phyloP scores from a whole-genome alignment of 1,140 invertebrate genomes.

The Probaryconus sp. region DNA sequence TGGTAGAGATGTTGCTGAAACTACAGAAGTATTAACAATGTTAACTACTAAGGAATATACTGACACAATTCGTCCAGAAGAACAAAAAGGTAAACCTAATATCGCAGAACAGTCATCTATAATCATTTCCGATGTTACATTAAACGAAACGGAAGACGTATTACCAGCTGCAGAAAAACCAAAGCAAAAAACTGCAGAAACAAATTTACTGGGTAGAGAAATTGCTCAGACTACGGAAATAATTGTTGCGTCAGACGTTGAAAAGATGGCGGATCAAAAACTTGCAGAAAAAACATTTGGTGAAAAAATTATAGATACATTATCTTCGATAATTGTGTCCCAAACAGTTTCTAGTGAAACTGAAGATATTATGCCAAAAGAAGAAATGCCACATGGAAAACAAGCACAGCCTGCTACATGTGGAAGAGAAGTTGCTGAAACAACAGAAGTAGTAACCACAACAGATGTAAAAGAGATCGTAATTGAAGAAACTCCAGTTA shows the following conservation, averaged over 20 bases:
- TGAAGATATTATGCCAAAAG: conserved; percentile 51
- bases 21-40: conserved; percentile 60
- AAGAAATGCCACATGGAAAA: conserved; percentile 57
- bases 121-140: conserved; percentile 61
- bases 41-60: conserved; percentile 42
- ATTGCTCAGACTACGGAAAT: conserved; percentile 65
- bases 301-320: conserved; percentile 60
- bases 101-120: conserved; percentile 63
- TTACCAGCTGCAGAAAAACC: conserved; percentile 22
- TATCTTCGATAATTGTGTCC: conserved; percentile 60
- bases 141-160: conserved; percentile 62
- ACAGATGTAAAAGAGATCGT: conserved; percentile 49
- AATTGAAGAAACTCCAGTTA: conserved; percentile 14
- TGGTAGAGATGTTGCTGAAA: conserved; percentile 62
- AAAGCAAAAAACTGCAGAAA: conserved; percentile 26
- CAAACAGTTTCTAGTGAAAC: conserved; percentile 64
- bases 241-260: conserved; percentile 16
- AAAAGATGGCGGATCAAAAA: neutral
- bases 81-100: conserved; percentile 37
- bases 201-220: conserved; percentile 63
- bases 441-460: conserved; percentile 57
- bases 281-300: conserved; percentile 58
- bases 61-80: conserved; percentile 38
- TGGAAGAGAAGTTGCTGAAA: conserved; percentile 69
- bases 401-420: conserved; percentile 62